Evolutionary conservation across 2,797 vertebrate species (phyloP).

Genomic region (Alauda arvensis): DNA sequence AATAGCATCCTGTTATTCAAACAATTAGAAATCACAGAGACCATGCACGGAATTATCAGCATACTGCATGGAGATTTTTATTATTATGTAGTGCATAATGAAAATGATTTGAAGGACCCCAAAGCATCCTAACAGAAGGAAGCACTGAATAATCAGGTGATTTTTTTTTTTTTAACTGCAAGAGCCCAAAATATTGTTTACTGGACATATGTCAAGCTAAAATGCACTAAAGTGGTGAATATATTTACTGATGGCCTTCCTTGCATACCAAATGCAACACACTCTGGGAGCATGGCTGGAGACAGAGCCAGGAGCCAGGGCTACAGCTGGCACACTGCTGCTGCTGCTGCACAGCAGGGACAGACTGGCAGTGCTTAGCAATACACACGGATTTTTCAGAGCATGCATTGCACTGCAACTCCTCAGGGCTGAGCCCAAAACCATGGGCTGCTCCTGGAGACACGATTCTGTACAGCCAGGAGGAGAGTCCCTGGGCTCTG

Average conservation of each 20-base stretch:
- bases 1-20: conserved; percentile 49
- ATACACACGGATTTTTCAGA: neutral
- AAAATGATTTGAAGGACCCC: conserved; percentile 63
- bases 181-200: conserved; percentile 48
- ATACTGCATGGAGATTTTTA: conserved; percentile 44
- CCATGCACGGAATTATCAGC: conserved; percentile 37
- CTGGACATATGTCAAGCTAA: conserved; percentile 61
- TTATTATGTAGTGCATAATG: conserved; percentile 47
- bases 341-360: neutral
- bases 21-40: conserved; percentile 61
- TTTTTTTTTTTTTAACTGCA: neutral
- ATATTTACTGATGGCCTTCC: conserved; percentile 17
- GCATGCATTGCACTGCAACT: neutral
- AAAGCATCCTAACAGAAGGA: conserved; percentile 51
- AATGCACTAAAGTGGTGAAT: conserved; percentile 52
- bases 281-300: neutral
- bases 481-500: neutral
- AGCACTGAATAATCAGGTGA: conserved; percentile 43
- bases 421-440: neutral
- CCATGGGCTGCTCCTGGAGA: neutral
- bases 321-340: neutral
- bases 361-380: neutral
- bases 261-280: conserved; percentile 19
- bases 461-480: neutral
- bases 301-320: neutral